phyloP scores from a whole-genome alignment of 2,888 invertebrate genomes.

The Mimas tiliae region DNA sequence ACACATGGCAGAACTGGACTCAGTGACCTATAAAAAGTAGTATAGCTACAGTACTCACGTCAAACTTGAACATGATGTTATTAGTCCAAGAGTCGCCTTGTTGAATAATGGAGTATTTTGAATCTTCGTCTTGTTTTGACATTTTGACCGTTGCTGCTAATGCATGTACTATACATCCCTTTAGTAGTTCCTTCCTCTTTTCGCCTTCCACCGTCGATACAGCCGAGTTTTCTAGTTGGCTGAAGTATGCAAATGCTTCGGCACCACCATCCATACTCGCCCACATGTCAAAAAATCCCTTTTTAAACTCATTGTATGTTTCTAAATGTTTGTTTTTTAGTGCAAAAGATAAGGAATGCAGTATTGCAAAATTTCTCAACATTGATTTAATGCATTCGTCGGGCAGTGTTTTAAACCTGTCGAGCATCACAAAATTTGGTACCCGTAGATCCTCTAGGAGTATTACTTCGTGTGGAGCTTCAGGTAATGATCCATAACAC shows the following conservation, averaged over 20 bases:
- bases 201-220: constrained; percentile 10
- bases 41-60: constrained; percentile 39
- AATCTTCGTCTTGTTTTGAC: constrained; percentile 31
- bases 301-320: constrained; percentile 38
- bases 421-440: constrained; percentile 48
- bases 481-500: constrained; percentile 50
- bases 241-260: constrained; percentile 18
- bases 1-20: background rate
- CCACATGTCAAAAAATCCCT: constrained; percentile 40
- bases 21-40: background rate
- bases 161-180: constrained; percentile 7
- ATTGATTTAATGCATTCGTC: constrained; percentile 48
- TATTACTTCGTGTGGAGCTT: constrained; percentile 52
- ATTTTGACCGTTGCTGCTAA: constrained; percentile 2
- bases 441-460: constrained; percentile 56
- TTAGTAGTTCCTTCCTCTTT: constrained; percentile 12
- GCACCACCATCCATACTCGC: background rate
- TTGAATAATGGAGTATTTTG: constrained; percentile 48
- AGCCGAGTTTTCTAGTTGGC: constrained; percentile 3
- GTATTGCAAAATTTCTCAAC: constrained; percentile 53
- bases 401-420: constrained; percentile 48
- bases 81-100: constrained; percentile 65
- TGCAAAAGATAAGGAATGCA: constrained; percentile 58
- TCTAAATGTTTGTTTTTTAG: constrained; percentile 52
- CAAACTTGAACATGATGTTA: constrained; percentile 54